Evolutionary conservation across 1,140 invertebrate genomes (phyloP), one percentile per base, ranked within the genome.

Genomic region (Brachionus calyciflorus): DNA sequence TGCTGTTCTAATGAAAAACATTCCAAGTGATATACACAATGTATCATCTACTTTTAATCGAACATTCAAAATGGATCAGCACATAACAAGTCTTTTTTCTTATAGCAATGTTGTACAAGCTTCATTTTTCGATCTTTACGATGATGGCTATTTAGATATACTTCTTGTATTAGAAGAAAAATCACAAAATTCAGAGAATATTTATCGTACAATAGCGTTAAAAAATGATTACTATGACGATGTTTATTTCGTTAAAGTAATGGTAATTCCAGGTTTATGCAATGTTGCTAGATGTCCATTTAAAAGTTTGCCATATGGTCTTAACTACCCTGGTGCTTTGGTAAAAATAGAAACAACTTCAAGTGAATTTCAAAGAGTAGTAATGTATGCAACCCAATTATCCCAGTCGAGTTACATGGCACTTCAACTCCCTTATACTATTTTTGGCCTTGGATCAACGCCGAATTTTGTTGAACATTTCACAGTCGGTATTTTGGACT

Each of bases 381-480:
- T 79, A 70, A 80, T 81, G 40, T 76, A 79, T 51, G 82, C 91
- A 33, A 90, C 92, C 0, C 96, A 99, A 84, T 82, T 98, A 28
- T 90, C 93, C 0, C 94, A 98, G 83, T 93, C 93, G 21, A 91
- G 93, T 0, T 91, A 98, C 82, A 92, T 92, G 82, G 89, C 93
- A 3, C 87, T 99, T 14, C 93, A 96, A 84, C 84, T 96, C 48
- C 96, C 96, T 0, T 99, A 94, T 83, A 91, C 91, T 0, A 90
- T 95, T 48, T 98, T 98, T 85, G 96, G 96, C 5, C 86, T 99
- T 2, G 96, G 96, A 14, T 89, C 93, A 77, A 96, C 94, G 21
- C 95, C 96, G 2, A 98, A 99, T 85, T 99, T 98, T 87, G 91
- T 99, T 1, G 96, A 99, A 83, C 89, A 88, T 46, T 84, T 99